These are phyloP conservation scores for Ceratothoa steindachneri DNA, from an alignment of 2,888 invertebrate species.

Conservation along the genomic window DNA sequence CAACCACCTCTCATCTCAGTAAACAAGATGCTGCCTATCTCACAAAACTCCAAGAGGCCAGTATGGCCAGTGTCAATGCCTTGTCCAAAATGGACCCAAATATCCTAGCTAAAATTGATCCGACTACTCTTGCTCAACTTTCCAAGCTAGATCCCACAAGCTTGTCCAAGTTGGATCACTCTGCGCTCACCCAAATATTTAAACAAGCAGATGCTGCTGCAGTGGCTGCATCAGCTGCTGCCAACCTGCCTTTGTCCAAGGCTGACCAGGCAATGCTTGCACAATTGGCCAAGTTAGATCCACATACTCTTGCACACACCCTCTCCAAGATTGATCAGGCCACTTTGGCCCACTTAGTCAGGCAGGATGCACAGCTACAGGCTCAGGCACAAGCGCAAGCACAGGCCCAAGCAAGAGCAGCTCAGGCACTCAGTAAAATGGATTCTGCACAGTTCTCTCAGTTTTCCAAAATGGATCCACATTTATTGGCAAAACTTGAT, in stretches of 20 bases:
- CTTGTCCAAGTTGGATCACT: conserved; percentile 40
- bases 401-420: conserved; percentile 26
- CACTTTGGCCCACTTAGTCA: conserved; percentile 39
- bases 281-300: conserved; percentile 39
- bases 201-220: conserved; percentile 42
- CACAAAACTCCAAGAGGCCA: conserved; percentile 45
- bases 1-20: conserved; percentile 32
- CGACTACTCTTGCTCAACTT: conserved; percentile 36
- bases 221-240: conserved; percentile 33
- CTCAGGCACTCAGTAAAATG: conserved; percentile 45
- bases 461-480: conserved; percentile 44
- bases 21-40: conserved; percentile 42
- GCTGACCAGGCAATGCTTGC: conserved; percentile 42
- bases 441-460: conserved; percentile 44
- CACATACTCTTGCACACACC: conserved; percentile 39
- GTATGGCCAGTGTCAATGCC: conserved; percentile 46
- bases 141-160: conserved; percentile 42
- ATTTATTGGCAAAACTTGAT: conserved; percentile 39
- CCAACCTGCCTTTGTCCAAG: conserved; percentile 42
- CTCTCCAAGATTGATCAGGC: conserved; percentile 43
- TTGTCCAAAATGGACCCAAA: conserved; percentile 42
- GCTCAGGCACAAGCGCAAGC: conserved; percentile 22
- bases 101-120: conserved; percentile 41
- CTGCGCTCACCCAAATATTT: conserved; percentile 38
- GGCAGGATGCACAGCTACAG: conserved; percentile 44